Evolutionary conservation across 2,113 vertebrate species (phyloP).

Genomic region (Abramis brama): DNA sequence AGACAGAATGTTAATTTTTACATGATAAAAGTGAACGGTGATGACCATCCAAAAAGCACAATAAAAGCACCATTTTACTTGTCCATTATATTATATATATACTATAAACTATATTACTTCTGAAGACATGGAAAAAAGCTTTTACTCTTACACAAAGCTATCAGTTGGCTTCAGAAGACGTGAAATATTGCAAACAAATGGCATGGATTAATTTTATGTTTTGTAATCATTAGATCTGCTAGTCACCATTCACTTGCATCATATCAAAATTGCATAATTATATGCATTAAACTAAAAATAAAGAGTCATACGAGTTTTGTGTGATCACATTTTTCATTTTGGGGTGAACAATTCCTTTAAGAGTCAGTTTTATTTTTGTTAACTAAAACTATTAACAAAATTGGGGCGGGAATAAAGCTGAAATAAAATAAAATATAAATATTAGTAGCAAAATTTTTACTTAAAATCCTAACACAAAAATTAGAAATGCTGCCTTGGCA

Average conservation of each 20-base stretch:
- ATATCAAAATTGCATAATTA: neutral
- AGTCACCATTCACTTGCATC: neutral
- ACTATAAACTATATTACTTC: neutral
- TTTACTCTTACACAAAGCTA: neutral
- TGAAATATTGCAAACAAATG: no score
- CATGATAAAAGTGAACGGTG: neutral
- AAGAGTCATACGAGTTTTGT: neutral
- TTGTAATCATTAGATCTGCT: neutral
- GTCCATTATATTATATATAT: neutral
- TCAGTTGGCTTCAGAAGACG: neutral
- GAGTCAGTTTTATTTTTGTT: neutral
- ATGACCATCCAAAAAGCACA: neutral
- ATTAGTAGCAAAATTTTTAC: neutral
- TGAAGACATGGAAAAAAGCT: neutral
- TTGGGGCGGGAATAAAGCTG: neutral
- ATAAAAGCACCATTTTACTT: neutral
- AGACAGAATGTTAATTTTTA: neutral
- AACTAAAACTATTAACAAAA: neutral
- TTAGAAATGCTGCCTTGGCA: neutral
- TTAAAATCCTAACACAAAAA: neutral
- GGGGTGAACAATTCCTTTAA: neutral
- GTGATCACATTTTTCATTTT: neutral
- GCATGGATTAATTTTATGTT: neutral
- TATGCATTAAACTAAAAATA: neutral
- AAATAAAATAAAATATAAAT: neutral